Conservation (phyloP, 1,140 invertebrate genomes). For the Pachyrhynchus sulphureomaculatus region DNA sequence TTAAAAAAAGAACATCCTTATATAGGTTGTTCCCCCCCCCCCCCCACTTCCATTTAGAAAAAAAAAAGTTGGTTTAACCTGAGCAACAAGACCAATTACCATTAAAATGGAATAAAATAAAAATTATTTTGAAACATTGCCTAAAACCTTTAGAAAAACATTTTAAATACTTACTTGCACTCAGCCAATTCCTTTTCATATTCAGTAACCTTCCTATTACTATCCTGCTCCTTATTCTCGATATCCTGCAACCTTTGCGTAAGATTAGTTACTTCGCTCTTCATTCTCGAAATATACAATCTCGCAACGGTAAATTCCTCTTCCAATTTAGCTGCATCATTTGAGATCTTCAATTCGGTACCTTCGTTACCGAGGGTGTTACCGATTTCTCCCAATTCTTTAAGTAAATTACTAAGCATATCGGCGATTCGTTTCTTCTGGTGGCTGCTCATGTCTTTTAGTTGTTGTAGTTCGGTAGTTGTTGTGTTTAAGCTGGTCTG, state of each 20-base stretch:
- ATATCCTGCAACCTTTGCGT: slow-evolving; percentile 84
- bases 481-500: slow-evolving; percentile 76
- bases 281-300: slow-evolving; percentile 97
- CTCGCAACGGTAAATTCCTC: slow-evolving; percentile 98
- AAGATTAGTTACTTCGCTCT: slow-evolving; percentile 94
- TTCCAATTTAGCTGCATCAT: slow-evolving; percentile 81
- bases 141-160: no score
- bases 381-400: slow-evolving; percentile 94
- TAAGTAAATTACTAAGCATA: slow-evolving; percentile 89
- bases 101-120: no score
- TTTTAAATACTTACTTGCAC: no score
- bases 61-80: no score
- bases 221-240: slow-evolving; percentile 84
- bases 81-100: no score
- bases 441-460: slow-evolving; percentile 87
- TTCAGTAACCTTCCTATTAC: slow-evolving; percentile 86
- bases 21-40: no score
- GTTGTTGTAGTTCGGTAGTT: slow-evolving; percentile 85
- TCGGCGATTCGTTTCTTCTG: slow-evolving; percentile 94
- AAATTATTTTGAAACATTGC: no score
- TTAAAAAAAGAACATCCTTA: no score
- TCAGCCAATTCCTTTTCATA: slow-evolving; percentile 92
- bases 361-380: slow-evolving; percentile 65
- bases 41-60: no score
- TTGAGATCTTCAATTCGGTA: slow-evolving; percentile 74